phyloP scores from a whole-genome alignment of 2,113 vertebrate genomes.

The Herpetotheres cachinnans region DNA sequence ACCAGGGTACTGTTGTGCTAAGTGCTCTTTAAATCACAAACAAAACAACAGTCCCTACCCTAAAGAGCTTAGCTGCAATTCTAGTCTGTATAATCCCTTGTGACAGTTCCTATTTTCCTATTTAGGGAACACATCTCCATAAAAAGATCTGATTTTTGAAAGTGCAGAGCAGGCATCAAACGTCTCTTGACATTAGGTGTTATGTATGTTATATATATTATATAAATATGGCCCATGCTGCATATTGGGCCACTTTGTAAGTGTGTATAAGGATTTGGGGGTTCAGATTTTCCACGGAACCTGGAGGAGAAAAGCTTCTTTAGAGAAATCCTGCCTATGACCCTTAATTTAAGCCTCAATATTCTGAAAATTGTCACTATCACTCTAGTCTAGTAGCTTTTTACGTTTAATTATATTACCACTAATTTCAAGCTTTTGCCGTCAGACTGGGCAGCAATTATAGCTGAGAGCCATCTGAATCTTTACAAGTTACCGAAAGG shows the following conservation, averaged over 20 bases:
- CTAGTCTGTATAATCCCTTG: not conserved
- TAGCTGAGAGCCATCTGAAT: not conserved
- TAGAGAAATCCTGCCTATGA: not conserved
- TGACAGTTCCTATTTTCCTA: not conserved
- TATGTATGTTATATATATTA: too few relatives aligned
- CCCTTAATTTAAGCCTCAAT: not conserved
- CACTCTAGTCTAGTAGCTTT: not conserved
- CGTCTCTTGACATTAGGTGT: fast-evolving
- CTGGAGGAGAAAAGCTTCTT: not conserved
- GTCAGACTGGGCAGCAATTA: not conserved
- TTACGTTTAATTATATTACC: not conserved
- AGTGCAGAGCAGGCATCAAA: not conserved
- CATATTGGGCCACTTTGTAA: not conserved
- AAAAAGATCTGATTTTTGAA: not conserved
- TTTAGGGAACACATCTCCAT: not conserved
- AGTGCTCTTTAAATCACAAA: not conserved
- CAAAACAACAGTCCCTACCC: not conserved
- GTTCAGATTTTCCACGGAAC: not conserved
- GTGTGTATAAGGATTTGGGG: too few relatives aligned
- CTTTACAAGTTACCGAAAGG: not conserved
- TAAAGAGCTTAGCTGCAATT: not conserved
- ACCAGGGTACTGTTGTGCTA: too few relatives aligned
- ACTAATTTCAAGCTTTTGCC: not conserved
- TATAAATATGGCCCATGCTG: too few relatives aligned
- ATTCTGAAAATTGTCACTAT: not conserved